Base-by-base conservation (phyloP, 2,797 vertebrate species). In the Psittacula derbiana region DNA sequence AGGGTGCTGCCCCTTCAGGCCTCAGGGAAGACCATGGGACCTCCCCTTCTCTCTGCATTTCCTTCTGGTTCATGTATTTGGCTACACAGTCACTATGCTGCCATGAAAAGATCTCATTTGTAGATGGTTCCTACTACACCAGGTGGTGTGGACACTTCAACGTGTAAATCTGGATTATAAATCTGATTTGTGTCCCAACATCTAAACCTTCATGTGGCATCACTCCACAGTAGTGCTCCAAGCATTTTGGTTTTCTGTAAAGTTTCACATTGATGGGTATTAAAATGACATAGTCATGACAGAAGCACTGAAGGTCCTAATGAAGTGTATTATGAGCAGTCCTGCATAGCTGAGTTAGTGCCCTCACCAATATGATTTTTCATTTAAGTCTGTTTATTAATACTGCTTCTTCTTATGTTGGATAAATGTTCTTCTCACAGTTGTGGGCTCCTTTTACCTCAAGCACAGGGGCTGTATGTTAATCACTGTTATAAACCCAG, bases 241-340 rank as follows among this genome's bases (percentile, higher is more conserved):
- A 80, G 20, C 10, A 36, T 31, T 69, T 57, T 2, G 18, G 20
- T 76, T 0, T 0, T 76, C 31, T 23, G 20, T 1, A 0, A 12
- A 31, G 6, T 80, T 57, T 82, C 69, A 78, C 17, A 13, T 9
- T 76, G 16, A 20, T 76, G 38, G 19, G 17, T 69, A 31, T 33
- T 71, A 60, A 71, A 82, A 85, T 38, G 40, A 23, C 16, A 33
- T 11, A 75, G 25, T 50, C n/a, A 41, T 31, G 49, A 44, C 8
- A 23, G 53, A 85, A 84, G 21, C 8, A 23, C n/a, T 47, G 57
- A 74, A 72, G 18, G 46, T 65, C 36, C 40, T 73, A 47, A 52
- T 8, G 16, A 57, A 67, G 15, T 47, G 3, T 52, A 28, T 38
- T 73, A 31, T 44, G 70, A 85, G 30, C n/a, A 55, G 36, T 55